Conservation (phyloP, 2,888 invertebrate genomes). For the Ariolimax columbianus region DNA sequence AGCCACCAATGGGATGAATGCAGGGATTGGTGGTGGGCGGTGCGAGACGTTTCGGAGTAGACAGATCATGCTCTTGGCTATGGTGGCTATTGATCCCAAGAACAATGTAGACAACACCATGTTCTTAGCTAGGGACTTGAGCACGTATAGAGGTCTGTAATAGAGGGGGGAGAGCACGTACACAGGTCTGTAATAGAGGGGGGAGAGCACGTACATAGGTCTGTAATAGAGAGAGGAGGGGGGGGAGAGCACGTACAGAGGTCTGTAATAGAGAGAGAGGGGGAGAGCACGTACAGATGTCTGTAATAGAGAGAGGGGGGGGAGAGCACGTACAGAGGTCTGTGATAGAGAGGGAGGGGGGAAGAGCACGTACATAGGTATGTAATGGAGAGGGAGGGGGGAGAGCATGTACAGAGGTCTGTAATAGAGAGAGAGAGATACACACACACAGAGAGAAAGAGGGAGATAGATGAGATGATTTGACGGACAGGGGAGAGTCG, state of each 20-base stretch:
- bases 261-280: slow-evolving; percentile 60
- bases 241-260: slow-evolving; percentile 51
- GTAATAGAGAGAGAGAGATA: no score
- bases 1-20: slow-evolving; percentile 58
- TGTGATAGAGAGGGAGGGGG: neutral
- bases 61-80: slow-evolving; percentile 68
- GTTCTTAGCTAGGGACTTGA: slow-evolving; percentile 62
- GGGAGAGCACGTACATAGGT: slow-evolving; percentile 55
- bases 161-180: slow-evolving; percentile 41
- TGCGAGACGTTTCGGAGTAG: slow-evolving; percentile 61
- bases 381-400: no score
- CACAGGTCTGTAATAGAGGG: slow-evolving; percentile 62
- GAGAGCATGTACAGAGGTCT: no score
- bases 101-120: slow-evolving; percentile 66
- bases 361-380: no score
- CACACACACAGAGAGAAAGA: no score
- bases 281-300: slow-evolving; percentile 55
- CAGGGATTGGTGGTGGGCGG: slow-evolving; percentile 63
- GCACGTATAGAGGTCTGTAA: slow-evolving; percentile 63
- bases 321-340: no score
- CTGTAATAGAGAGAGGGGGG: slow-evolving; percentile 58
- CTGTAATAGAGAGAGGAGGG: slow-evolving; percentile 58
- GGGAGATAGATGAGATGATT: no score
- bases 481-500: no score
- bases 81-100: slow-evolving; percentile 66